Evolutionary conservation across 2,113 vertebrate species (phyloP).

Genomic region (Acanthisitta chloris): DNA sequence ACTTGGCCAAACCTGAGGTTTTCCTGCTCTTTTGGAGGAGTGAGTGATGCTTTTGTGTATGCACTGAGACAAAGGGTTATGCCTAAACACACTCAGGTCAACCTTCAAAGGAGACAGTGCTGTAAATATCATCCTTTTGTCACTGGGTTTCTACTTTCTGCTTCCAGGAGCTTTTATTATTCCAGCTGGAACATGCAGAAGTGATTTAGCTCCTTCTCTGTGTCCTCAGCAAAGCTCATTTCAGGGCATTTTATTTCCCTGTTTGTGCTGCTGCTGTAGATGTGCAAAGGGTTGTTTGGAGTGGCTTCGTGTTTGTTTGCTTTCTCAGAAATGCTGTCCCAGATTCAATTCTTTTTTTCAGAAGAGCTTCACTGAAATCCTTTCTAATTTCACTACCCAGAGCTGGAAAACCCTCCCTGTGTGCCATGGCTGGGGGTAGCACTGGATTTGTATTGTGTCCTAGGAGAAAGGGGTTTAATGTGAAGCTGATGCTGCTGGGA

Average conservation of each 20-base stretch:
- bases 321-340: background rate
- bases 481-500: background rate
- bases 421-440: background rate
- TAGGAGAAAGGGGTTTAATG: background rate
- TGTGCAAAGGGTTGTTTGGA: background rate
- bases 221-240: background rate
- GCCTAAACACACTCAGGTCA: background rate
- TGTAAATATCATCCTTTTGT: background rate
- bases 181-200: background rate
- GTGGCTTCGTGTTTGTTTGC: background rate
- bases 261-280: background rate
- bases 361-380: background rate
- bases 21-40: background rate
- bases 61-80: background rate
- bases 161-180: background rate
- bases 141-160: background rate
- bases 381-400: background rate
- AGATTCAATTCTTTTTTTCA: background rate
- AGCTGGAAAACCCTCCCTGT: background rate
- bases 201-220: background rate
- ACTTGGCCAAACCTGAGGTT: background rate
- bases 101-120: background rate
- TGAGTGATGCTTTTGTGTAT: background rate
- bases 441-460: background rate
- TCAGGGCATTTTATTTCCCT: background rate